Conservation (phyloP, 2,888 invertebrate genomes). For the Dermolepida albohirtum region DNA sequence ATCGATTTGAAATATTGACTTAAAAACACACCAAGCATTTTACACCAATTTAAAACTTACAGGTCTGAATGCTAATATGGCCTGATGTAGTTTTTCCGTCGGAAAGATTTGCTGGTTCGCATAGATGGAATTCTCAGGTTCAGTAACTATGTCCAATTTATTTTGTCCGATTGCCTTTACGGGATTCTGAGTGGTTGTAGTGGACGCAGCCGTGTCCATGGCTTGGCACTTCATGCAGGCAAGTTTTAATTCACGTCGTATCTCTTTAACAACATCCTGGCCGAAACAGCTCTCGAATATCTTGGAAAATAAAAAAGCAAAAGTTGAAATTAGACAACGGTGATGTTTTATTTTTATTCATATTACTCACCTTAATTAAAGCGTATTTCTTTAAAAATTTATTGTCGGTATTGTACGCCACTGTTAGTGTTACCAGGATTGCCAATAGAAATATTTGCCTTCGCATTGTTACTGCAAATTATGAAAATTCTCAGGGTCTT, state of each 20-base stretch:
- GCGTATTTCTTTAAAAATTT: constrained; percentile 78
- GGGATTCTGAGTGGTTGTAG: constrained; percentile 41
- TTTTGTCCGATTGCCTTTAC: constrained; percentile 18
- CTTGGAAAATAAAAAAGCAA: constrained; percentile 61
- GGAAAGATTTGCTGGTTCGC: constrained; percentile 61
- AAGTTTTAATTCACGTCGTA: constrained; percentile 75
- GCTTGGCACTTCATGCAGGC: constrained; percentile 75
- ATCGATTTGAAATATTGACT: no score
- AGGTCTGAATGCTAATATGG: constrained; percentile 70
- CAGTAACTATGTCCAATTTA: constrained; percentile 24
- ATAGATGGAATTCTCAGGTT: constrained; percentile 50
- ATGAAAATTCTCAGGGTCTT: neutral
- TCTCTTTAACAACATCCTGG: constrained; percentile 74
- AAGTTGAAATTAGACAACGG: neutral
- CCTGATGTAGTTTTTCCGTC: constrained; percentile 68
- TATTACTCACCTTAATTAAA: constrained; percentile 74
- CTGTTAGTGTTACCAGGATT: constrained; percentile 51
- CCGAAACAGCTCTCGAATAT: constrained; percentile 80
- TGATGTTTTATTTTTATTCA: constrained; percentile 11
- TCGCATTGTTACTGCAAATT: constrained; percentile 29
- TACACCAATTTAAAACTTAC: constrained; percentile 58
- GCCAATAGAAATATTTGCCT: constrained; percentile 25
- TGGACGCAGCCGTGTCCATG: constrained; percentile 63
- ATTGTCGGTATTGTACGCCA: constrained; percentile 71
- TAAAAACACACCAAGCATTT: no score